Conservation (phyloP, 2,797 vertebrate genomes). For the Xiphorhynchus erythropygius region DNA sequence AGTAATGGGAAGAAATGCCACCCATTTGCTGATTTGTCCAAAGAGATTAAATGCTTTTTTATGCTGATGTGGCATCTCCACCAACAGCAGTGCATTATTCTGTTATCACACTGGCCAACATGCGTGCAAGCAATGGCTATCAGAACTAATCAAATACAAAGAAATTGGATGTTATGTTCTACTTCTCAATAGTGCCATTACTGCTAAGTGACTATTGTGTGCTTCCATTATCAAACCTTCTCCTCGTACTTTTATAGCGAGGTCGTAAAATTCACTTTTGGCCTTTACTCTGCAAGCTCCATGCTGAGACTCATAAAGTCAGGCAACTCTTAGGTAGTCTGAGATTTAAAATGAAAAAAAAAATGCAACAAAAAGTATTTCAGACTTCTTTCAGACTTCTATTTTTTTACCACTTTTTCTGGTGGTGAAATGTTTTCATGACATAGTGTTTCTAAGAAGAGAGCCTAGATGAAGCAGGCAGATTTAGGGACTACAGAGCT, state of each 20-base stretch:
- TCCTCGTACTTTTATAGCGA: background rate
- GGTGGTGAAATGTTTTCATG: background rate
- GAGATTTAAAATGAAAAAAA: background rate
- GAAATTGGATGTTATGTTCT: background rate
- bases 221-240: background rate
- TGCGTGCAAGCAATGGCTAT: background rate
- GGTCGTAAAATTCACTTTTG: background rate
- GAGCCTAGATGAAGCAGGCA: background rate
- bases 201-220: background rate
- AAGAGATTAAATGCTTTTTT: slow-evolving; percentile 11
- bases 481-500: background rate
- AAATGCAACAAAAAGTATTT: background rate
- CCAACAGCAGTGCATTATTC: background rate
- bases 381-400: background rate
- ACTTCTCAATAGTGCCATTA: background rate
- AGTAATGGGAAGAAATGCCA: slow-evolving; percentile 26
- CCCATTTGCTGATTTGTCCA: background rate
- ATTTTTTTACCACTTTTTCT: background rate
- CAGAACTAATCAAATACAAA: background rate
- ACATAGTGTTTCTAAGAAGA: background rate
- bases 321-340: background rate
- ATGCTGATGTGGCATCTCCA: background rate
- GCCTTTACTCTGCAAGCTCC: background rate
- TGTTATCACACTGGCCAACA: background rate
- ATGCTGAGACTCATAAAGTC: background rate